Evolutionary conservation across 30 jellyfish, hydroid and myxozoan genomes (phyloP).

Genomic region (Catostylus mosaicus): DNA sequence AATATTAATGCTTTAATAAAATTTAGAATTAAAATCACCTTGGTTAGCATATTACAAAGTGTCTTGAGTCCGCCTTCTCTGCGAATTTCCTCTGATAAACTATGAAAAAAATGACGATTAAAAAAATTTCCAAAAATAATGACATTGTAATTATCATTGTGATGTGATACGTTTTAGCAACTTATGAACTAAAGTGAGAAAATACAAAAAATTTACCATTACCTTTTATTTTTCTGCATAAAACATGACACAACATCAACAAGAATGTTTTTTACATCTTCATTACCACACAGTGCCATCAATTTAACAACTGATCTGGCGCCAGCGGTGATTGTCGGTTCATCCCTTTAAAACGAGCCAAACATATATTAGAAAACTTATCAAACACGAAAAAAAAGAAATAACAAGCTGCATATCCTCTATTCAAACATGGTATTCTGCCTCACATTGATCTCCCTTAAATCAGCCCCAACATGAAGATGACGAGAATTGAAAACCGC

Average conservation of each 20-base stretch:
- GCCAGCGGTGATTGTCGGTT: not conserved
- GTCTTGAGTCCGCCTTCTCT: constrained; percentile 25
- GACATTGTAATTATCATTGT: too few species aligned
- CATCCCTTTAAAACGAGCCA: not conserved
- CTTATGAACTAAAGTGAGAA: not conserved
- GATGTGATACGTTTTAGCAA: too few species aligned
- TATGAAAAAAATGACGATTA: not conserved
- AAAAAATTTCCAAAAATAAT: too few species aligned
- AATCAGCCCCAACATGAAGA: too few species aligned
- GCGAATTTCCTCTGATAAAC: constrained; percentile 11
- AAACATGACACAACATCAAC: not conserved
- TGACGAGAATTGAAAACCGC: too few species aligned
- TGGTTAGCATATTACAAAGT: constrained; percentile 2
- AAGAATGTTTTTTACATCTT: not conserved
- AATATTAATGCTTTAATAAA: too few species aligned
- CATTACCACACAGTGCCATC: not conserved
- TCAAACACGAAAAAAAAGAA: too few species aligned
- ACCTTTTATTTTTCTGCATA: constrained; percentile 11
- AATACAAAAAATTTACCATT: not conserved
- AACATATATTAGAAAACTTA: too few species aligned
- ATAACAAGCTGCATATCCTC: too few species aligned
- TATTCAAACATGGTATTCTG: too few species aligned
- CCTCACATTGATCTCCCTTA: too few species aligned
- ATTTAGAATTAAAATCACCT: constrained; percentile 14
- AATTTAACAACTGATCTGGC: constrained; percentile 1